Conservation (phyloP, 2,113 vertebrate species). For the Meleagris gallopavo region DNA sequence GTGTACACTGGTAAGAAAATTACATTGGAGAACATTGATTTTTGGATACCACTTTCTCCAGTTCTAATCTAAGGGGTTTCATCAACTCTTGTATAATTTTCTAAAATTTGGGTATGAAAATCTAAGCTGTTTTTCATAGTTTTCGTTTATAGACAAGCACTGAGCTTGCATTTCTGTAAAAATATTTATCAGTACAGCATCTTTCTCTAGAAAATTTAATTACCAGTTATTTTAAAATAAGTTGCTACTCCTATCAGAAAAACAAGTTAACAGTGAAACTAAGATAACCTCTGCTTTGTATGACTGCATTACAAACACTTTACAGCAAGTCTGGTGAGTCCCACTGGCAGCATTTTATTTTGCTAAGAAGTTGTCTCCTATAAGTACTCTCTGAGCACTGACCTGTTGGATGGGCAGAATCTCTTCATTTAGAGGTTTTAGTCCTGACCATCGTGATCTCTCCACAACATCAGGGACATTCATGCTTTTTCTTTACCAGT, state of each 20-base stretch:
- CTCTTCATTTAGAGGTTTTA: background rate
- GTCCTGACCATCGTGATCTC: background rate
- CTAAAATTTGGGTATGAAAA: background rate
- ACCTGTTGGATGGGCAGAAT: background rate
- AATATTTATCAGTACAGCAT: background rate
- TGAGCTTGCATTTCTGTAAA: background rate
- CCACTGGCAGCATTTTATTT: background rate
- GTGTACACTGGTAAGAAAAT: background rate
- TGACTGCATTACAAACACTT: background rate
- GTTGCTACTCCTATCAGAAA: background rate
- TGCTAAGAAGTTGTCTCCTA: background rate
- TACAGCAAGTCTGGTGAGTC: background rate
- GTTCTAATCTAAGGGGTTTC: background rate
- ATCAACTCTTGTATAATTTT: background rate
- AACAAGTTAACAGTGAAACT: background rate
- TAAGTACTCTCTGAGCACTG: background rate
- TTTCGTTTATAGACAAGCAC: background rate
- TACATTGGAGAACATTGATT: background rate
- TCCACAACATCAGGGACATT: background rate
- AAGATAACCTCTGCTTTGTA: background rate
- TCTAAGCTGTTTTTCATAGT: background rate
- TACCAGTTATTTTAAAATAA: background rate
- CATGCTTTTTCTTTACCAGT: background rate
- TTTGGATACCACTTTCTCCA: background rate
- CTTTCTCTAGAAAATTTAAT: background rate